Evolutionary conservation across 2,113 vertebrate genomes (phyloP).

Genomic region (Phylloscopus trochilus): DNA sequence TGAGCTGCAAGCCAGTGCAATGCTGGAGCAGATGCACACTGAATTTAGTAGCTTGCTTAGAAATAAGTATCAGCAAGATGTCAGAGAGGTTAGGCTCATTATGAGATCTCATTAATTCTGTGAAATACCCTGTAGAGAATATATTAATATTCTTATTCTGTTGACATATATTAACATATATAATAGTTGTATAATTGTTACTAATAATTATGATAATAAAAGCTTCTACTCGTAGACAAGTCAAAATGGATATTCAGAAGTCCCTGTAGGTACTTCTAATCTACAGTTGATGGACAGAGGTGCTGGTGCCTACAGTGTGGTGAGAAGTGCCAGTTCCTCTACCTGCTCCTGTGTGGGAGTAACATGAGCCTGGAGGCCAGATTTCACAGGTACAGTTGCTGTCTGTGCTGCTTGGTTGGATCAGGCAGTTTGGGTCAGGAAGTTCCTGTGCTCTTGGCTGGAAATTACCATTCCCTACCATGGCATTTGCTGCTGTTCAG

Average conservation of each 20-base stretch:
- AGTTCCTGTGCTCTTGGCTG: neutral
- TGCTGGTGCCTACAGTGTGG: neutral
- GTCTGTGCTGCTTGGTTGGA: neutral
- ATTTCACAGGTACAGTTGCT: neutral
- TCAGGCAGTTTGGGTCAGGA: neutral
- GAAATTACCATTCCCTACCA: neutral
- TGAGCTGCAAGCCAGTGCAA: neutral
- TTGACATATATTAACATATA: conserved; percentile 61
- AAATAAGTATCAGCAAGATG: conserved; percentile 31
- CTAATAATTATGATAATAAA: conserved; percentile 36
- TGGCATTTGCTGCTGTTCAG: neutral
- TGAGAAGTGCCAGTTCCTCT: neutral
- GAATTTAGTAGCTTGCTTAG: conserved; percentile 14
- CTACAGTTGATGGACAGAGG: neutral
- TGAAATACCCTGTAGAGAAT: conserved; percentile 44
- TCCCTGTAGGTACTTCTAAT: neutral
- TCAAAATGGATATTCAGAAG: neutral
- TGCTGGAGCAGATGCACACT: neutral
- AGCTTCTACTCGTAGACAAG: neutral
- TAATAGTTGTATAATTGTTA: conserved; percentile 63
- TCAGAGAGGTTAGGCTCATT: conserved; percentile 30
- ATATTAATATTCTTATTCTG: conserved; percentile 49
- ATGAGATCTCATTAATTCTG: conserved; percentile 42
- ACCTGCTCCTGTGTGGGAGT: neutral
- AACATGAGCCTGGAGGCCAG: neutral